Evolutionary conservation across 1,140 invertebrate genomes (phyloP).

Genomic region (Phymorhynchus buccinoides): DNA sequence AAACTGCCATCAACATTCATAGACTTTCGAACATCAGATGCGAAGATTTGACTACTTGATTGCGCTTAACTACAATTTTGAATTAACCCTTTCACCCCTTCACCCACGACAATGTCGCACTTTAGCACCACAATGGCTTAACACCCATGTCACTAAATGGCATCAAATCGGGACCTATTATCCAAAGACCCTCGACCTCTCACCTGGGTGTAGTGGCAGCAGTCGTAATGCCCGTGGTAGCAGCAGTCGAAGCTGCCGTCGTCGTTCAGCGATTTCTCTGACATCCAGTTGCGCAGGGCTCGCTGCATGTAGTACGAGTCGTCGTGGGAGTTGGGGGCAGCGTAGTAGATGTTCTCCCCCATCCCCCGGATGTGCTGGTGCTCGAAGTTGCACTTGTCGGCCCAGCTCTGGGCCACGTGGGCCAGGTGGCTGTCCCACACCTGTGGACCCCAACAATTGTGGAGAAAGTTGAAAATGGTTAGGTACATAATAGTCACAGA

Average conservation of each 20-base stretch:
- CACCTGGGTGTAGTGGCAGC: constrained; percentile 14
- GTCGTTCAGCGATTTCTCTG: background rate
- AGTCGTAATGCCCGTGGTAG: constrained; percentile 7
- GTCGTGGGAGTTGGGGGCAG: background rate
- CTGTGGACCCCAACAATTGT: no score
- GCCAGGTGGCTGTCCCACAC: constrained; percentile 3
- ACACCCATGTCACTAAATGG: no score
- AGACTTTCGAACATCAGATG: no score
- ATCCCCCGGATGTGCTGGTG: background rate
- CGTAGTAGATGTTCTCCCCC: constrained; percentile 18
- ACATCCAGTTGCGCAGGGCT: background rate
- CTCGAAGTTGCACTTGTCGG: constrained; percentile 19
- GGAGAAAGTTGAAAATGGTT: no score
- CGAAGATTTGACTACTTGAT: no score
- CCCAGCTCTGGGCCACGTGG: background rate
- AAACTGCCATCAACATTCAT: background rate
- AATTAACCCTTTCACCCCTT: no score
- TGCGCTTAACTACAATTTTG: no score
- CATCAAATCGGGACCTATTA: no score
- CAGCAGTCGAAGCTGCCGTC: constrained; percentile 19
- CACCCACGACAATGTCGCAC: no score
- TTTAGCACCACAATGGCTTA: no score
- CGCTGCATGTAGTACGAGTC: constrained; percentile 2
- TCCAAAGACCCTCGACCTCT: no score
- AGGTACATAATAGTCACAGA: no score